Conservation (phyloP, 2,888 invertebrate genomes). For the Cephus sareptanus region DNA sequence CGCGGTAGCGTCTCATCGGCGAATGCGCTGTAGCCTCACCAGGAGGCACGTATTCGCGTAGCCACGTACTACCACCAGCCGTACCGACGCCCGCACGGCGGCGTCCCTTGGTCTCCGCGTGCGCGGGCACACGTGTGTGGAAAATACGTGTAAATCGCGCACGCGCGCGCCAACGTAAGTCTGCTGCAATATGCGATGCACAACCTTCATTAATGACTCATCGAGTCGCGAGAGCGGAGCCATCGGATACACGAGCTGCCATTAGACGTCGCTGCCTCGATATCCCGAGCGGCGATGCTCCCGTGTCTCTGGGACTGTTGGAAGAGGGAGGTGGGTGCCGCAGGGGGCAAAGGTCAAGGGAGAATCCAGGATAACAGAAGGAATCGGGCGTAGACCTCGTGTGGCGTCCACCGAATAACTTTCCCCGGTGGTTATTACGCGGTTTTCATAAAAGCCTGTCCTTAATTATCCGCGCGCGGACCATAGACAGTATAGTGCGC, state of each 20-base stretch:
- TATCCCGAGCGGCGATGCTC: not conserved
- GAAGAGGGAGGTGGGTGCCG: slow-evolving; percentile 14
- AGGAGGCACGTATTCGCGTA: not conserved
- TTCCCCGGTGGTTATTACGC: slow-evolving; percentile 9
- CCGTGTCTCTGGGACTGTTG: slow-evolving; percentile 11
- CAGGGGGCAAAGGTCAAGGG: not conserved
- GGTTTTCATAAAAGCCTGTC: slow-evolving; percentile 8
- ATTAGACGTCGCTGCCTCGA: slow-evolving; percentile 20
- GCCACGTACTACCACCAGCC: slow-evolving; percentile 26
- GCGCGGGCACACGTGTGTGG: not conserved
- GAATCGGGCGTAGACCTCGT: not conserved
- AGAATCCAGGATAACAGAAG: not conserved
- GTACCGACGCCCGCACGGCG: slow-evolving; percentile 17
- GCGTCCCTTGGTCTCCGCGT: slow-evolving; percentile 13
- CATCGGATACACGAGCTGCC: slow-evolving; percentile 29
- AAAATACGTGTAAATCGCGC: slow-evolving; percentile 17
- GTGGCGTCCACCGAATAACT: slow-evolving; percentile 2
- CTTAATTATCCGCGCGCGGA: slow-evolving; percentile 9
- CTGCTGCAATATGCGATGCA: slow-evolving; percentile 42
- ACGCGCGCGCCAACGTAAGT: slow-evolving; percentile 15
- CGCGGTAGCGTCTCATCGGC: slow-evolving; percentile 26
- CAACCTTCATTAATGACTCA: slow-evolving; percentile 53
- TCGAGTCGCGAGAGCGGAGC: slow-evolving; percentile 30
- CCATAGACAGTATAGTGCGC: slow-evolving; percentile 16
- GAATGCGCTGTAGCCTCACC: not conserved